Percentiles rank a stretch among this genome's conserved stretches.
phyloP scores from a whole-genome alignment of 2,113 vertebrate genomes.

The Malurus melanocephalus region DNA sequence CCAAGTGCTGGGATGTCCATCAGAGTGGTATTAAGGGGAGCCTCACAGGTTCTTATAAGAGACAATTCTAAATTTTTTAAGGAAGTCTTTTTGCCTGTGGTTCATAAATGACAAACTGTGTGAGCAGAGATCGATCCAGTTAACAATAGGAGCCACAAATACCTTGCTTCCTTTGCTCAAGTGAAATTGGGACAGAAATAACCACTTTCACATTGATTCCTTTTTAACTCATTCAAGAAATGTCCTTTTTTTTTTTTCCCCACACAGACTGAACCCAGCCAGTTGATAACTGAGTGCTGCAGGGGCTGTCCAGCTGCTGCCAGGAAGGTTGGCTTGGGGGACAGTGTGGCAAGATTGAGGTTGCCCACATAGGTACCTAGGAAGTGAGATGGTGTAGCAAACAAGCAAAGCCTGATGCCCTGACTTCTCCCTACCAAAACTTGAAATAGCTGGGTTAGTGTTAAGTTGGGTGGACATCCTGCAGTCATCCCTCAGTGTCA shows the following conservation, averaged over 20 bases:
- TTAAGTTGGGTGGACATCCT: not conserved
- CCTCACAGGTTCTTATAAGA: not conserved
- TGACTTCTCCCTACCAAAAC: not conserved
- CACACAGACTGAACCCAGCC: not conserved
- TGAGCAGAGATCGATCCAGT: slow-evolving; percentile 30
- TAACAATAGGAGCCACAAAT: not conserved
- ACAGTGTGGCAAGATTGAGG: not conserved
- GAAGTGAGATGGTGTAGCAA: not conserved
- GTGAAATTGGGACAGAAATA: not conserved
- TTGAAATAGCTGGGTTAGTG: not conserved
- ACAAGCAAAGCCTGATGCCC: not conserved
- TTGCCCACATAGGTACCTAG: not conserved
- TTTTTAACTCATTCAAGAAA: not conserved
- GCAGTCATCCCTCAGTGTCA: not conserved
- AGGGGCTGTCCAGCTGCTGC: not conserved
- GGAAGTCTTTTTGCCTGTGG: not conserved
- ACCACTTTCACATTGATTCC: not conserved
- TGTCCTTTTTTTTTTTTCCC: not conserved
- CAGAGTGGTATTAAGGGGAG: not conserved
- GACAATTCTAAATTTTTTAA: not conserved
- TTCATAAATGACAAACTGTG: not conserved
- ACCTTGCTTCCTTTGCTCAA: not conserved
- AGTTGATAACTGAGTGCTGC: not conserved
- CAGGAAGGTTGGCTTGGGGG: not conserved
- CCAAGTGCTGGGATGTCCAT: not conserved